Evolutionary conservation across 2,797 vertebrate species (phyloP).

Genomic region (Enteromius viviparus): DNA sequence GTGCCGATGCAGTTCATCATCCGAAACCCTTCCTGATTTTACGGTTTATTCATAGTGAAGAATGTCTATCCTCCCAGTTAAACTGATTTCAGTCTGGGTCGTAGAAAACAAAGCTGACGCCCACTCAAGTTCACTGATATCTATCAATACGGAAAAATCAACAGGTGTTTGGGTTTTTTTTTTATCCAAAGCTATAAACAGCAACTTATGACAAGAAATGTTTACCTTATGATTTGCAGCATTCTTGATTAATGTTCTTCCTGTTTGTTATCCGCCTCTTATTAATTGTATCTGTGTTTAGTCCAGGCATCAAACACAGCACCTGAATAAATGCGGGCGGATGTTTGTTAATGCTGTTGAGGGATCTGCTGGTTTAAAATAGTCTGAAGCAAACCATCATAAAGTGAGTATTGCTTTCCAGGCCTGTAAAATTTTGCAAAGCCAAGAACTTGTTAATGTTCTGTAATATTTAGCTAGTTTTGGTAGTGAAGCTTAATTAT

Average conservation of each 20-base stretch:
- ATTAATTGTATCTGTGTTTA: constrained; percentile 68
- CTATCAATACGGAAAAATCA: constrained; percentile 56
- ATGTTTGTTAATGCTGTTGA: constrained; percentile 76
- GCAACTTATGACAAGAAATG: constrained; percentile 60
- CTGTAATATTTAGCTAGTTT: constrained; percentile 1
- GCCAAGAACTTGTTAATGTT: background rate
- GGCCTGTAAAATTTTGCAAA: constrained; percentile 52
- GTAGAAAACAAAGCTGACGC: constrained; percentile 46
- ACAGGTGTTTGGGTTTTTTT: constrained; percentile 68
- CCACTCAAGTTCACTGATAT: constrained; percentile 57
- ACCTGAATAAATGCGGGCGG: constrained; percentile 59
- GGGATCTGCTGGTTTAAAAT: constrained; percentile 63
- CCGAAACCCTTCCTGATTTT: constrained; percentile 69
- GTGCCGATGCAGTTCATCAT: constrained; percentile 44
- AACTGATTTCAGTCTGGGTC: constrained; percentile 47
- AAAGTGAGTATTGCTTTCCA: constrained; percentile 56
- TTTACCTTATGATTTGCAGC: constrained; percentile 68
- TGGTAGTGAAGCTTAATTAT: background rate
- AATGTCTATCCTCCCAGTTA: constrained; percentile 61
- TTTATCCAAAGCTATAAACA: constrained; percentile 60
- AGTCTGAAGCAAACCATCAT: background rate
- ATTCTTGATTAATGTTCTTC: constrained; percentile 72
- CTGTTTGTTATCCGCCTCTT: constrained; percentile 76
- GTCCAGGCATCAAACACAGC: constrained; percentile 57
- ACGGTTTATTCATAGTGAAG: constrained; percentile 67